Evolutionary conservation across 2,888 invertebrate species (phyloP).

Genomic region (Mycogona germanica): DNA sequence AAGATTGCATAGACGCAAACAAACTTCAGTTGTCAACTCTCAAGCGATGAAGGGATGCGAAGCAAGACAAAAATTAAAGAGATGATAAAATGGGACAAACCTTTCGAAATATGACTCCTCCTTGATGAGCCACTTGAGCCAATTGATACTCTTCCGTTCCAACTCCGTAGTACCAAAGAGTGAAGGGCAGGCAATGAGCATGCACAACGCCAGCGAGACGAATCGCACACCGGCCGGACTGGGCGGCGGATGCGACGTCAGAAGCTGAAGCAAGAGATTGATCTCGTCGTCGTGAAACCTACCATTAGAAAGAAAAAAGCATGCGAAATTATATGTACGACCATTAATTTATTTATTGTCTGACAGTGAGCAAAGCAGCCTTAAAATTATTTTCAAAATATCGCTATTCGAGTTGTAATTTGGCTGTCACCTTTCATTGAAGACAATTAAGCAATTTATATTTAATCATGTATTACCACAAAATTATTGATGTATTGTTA

Average conservation of each 20-base stretch:
- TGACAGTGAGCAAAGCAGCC: too few species aligned
- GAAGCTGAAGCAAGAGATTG: conserved; percentile 61
- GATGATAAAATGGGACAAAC: conserved; percentile 27
- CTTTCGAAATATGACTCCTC: conserved; percentile 82
- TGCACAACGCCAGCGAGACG: conserved; percentile 77
- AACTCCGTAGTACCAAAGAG: conserved; percentile 60
- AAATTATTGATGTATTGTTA: background rate
- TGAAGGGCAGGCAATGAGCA: conserved; percentile 88
- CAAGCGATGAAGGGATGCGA: background rate
- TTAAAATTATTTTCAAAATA: too few species aligned
- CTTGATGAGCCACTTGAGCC: conserved; percentile 83
- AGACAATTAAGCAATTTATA: too few species aligned
- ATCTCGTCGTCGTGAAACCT: conserved; percentile 88
- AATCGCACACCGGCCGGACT: conserved; percentile 87
- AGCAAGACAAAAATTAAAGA: background rate
- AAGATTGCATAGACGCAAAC: too few species aligned
- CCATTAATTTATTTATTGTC: too few species aligned
- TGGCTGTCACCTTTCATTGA: too few species aligned
- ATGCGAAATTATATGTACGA: too few species aligned
- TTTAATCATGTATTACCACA: too few species aligned
- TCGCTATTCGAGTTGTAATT: too few species aligned
- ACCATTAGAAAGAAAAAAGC: too few species aligned
- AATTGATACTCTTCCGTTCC: conserved; percentile 77
- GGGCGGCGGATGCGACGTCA: conserved; percentile 77
- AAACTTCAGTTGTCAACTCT: background rate